Evolutionary conservation across 2,888 invertebrate genomes (phyloP), one percentile per base, ranked within the genome.

Genomic region (Galerucella calmariensis): DNA sequence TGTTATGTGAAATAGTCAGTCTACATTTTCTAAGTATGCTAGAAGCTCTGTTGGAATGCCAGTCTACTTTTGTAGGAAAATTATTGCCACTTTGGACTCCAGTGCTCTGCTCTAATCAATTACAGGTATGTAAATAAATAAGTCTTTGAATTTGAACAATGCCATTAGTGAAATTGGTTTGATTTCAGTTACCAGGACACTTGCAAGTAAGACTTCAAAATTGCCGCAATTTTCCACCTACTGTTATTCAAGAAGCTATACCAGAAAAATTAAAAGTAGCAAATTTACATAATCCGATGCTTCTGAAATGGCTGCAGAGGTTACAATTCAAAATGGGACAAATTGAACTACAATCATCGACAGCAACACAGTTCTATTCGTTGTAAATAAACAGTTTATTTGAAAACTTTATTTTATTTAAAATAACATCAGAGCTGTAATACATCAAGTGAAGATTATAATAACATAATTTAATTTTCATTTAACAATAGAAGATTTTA

Each of bases 251-350:
- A 16, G 88, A 89, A 82, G 87, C 87, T 44, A 84, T 88, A 67
- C 86, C 88, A 16, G 90, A 88, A 20, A 88, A 87, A 68, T 78
- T 83, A 81, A 75, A 88, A 87, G 78, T 88, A 87, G 77, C 72
- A 79, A 86, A 87, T 20, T 81, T 86, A 67, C 84, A 86, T 78
- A 90, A 90, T 75, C 89, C 91, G 2, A 88, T 91, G 35, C 87
- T 94, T 27, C 86, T 93, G 1, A 93, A 95, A 80, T 97, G 98
- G 94, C 90, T 99, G 72, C 96, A 97, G 87, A 91, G 97, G 67
- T 90, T 98, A 76, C 96, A 98, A 86, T 97, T 98, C 86, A 99
- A 98, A 90, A 97, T 99, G 94, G 97, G 97, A 6, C 98, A 99
- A 89, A 94, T 98, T 71, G 99, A 99, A 88, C 89, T 96, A 78